phyloP scores from a whole-genome alignment of 2,888 invertebrate species.

The Dynastes tityus region DNA sequence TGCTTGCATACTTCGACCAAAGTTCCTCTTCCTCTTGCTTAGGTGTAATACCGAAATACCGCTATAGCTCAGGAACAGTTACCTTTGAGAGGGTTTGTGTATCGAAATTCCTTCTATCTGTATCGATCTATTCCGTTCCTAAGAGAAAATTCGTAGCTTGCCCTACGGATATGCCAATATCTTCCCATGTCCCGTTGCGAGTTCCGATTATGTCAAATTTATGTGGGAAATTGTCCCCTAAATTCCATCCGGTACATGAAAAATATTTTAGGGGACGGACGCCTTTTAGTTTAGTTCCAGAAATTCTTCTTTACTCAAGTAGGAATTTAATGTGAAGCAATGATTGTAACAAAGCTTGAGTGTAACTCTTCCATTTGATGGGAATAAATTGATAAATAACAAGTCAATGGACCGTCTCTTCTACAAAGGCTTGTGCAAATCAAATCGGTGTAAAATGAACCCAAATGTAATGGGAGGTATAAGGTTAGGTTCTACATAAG shows the following conservation, averaged over 20 bases:
- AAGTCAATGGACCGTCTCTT: too few relatives aligned
- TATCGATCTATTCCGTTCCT: too few relatives aligned
- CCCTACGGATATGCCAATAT: neutral
- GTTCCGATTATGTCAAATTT: constrained; percentile 30
- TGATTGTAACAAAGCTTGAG: neutral
- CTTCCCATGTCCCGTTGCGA: neutral
- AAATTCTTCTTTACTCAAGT: neutral
- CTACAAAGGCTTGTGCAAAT: too few relatives aligned
- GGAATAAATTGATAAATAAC: too few relatives aligned
- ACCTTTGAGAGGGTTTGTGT: neutral
- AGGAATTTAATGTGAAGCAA: neutral
- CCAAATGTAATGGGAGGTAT: too few relatives aligned
- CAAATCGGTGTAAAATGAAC: too few relatives aligned
- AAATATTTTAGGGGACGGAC: neutral
- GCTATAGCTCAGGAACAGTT: neutral
- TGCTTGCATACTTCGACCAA: neutral
- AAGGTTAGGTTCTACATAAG: too few relatives aligned
- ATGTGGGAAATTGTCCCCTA: constrained; percentile 34
- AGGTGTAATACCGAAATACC: neutral
- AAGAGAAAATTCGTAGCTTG: neutral
- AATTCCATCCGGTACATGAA: constrained; percentile 10
- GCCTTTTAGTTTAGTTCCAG: neutral
- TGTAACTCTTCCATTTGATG: too few relatives aligned
- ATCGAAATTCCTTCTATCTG: neutral
- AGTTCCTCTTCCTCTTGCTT: neutral